Base-by-base conservation (phyloP, 92 coral and sea anemone genomes). In the Umimayanthus kanabou region DNA sequence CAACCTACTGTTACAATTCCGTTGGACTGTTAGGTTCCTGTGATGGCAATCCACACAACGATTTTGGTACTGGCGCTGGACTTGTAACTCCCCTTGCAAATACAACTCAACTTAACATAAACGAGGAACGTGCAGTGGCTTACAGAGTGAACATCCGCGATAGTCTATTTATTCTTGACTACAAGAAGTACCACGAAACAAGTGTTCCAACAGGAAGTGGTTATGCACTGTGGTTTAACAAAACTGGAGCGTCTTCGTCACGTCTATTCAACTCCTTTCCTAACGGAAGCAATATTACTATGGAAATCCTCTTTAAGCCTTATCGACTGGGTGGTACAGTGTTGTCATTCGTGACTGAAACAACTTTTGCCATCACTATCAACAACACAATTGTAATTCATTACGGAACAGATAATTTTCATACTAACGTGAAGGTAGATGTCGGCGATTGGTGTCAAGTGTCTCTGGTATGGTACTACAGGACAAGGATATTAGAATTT, bases 251-350 rank as follows among this genome's bases (percentile, higher is more conserved):
- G 25, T 78, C 88, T 20, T 86, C 92, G 5, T 28, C 42, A 9
- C 92, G 91, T 30, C 76, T 92, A 57, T 67, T 42, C 29, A 40
- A 77, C 9, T 80, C 94, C 47, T 84, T 90, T 45, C 67, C 79
- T 47, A 42, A 71, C 66, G 50, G 65, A 40, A 87, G 88, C 23
- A 88, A 92, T 76, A 67, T 92, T 49, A 92, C 92, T 39, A 87
- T 92, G 50, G 94, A 92, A 77, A 6, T 92, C 3, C 57, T 92
- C 58, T 92, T 92, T 80, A 92, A 92, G 77, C 89, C 94, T 28
- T 82, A 81, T 43, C 73, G 70, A 26, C 49, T 88, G 30, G 85
- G 85, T 40, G 94, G 92, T 20, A 90, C 94, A 73, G 73, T 92
- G 29, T 64, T 92, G 37, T 90, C 94, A 2, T 92, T 87, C 85